These are phyloP conservation scores for Ceratina australensis DNA, from an alignment of 1,140 invertebrate species.

Conservation along the genomic window DNA sequence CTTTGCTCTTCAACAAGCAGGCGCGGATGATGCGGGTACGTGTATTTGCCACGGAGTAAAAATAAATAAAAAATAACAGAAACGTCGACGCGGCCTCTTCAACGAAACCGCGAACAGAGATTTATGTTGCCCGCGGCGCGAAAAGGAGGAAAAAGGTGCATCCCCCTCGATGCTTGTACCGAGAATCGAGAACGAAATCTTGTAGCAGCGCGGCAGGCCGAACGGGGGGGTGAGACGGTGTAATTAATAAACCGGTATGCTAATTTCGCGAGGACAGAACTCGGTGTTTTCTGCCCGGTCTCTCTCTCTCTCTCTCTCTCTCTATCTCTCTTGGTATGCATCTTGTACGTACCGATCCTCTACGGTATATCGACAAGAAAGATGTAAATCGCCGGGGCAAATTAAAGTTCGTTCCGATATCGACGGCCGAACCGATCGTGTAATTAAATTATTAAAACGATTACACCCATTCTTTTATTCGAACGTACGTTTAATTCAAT, in stretches of 20 bases:
- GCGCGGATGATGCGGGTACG: constrained; percentile 40
- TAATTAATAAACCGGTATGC: constrained; percentile 73
- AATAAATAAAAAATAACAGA: constrained; percentile 22
- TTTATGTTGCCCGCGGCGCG: constrained; percentile 48
- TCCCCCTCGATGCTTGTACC: constrained; percentile 33
- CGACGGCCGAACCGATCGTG: constrained; percentile 23
- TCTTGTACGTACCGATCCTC: constrained; percentile 10
- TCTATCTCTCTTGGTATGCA: constrained; percentile 24
- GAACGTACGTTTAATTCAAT: too few relatives aligned
- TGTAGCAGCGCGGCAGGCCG: constrained; percentile 17
- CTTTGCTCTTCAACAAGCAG: constrained; percentile 51
- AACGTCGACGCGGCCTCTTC: constrained; percentile 29
- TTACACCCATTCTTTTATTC: neutral
- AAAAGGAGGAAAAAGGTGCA: constrained; percentile 38
- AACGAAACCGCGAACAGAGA: constrained; percentile 49
- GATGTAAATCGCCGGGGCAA: constrained; percentile 52
- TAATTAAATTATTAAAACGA: constrained; percentile 48
- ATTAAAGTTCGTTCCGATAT: constrained; percentile 41
- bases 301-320: too few relatives aligned
- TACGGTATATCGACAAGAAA: constrained; percentile 36
- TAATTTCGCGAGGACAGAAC: constrained; percentile 66
- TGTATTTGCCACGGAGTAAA: constrained; percentile 10
- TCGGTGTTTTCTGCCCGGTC: constrained; percentile 56
- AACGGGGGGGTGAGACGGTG: constrained; percentile 32
- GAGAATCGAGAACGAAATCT: constrained; percentile 59